Conservation (phyloP, 1,140 invertebrate genomes). For the Linepithema humile region DNA sequence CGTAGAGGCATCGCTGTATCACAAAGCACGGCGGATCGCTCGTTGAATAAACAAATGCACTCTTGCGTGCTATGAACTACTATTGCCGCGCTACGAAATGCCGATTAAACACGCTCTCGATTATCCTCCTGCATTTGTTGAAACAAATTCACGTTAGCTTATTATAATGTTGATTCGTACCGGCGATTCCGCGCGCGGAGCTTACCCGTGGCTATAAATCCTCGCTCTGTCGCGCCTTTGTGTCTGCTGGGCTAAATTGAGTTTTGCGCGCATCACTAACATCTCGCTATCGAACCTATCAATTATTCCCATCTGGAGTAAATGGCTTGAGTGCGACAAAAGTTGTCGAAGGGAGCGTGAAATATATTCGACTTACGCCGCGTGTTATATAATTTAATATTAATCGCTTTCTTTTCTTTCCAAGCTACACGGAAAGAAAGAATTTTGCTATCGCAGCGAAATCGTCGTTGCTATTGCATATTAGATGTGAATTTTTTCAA, state of each 20-base stretch:
- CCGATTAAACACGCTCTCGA: constrained; percentile 59
- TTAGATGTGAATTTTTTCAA: too few species aligned
- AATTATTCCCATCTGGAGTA: constrained; percentile 33
- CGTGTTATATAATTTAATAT: neutral
- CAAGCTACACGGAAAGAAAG: too few species aligned
- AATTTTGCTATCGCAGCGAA: too few species aligned
- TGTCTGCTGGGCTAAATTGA: constrained; percentile 55
- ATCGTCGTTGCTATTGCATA: too few species aligned
- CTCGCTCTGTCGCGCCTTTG: constrained; percentile 54
- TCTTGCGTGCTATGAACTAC: constrained; percentile 21
- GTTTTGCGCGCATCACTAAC: constrained; percentile 52
- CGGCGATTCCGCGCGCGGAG: neutral
- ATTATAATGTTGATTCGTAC: constrained; percentile 70
- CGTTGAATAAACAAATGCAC: constrained; percentile 53
- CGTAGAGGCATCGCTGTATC: neutral
- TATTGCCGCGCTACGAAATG: constrained; percentile 56
- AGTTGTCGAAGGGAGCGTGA: neutral
- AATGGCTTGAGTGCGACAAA: neutral
- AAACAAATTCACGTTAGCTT: constrained; percentile 67
- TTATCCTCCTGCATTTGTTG: constrained; percentile 61
- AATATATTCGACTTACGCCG: neutral
- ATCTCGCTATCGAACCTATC: constrained; percentile 32
- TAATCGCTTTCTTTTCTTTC: neutral
- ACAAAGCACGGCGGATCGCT: constrained; percentile 48
- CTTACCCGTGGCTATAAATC: constrained; percentile 54